Evolutionary conservation across 2,888 invertebrate species (phyloP).

Genomic region (Thumatha senex): DNA sequence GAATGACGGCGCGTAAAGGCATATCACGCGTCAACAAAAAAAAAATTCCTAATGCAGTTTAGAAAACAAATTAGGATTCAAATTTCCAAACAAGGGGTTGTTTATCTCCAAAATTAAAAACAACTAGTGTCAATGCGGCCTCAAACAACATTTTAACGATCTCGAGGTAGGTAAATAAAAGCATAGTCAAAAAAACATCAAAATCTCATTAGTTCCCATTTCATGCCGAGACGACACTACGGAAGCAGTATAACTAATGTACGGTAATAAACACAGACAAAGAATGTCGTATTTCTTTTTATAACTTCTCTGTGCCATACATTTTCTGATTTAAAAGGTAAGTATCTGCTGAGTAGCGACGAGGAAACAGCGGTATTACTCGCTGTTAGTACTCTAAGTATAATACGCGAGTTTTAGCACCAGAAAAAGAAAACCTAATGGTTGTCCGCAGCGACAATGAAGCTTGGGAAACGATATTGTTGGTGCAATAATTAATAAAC

Average conservation of each 20-base stretch:
- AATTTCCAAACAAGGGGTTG: no score
- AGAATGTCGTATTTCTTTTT: conserved; percentile 81
- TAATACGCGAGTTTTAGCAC: conserved; percentile 27
- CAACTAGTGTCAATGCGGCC: conserved; percentile 48
- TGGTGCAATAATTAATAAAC: neutral
- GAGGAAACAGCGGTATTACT: conserved; percentile 41
- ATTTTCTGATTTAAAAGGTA: conserved; percentile 78
- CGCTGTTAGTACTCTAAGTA: conserved; percentile 35
- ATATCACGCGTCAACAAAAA: no score
- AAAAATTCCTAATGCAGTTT: no score
- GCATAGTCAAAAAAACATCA: conserved; percentile 84
- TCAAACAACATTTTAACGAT: conserved; percentile 60
- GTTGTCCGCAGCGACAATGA: conserved; percentile 8
- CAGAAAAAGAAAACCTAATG: conserved; percentile 19
- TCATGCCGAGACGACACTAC: conserved; percentile 81
- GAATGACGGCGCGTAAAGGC: no score
- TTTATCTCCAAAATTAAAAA: no score
- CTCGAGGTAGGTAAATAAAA: conserved; percentile 72
- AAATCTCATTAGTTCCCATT: conserved; percentile 84
- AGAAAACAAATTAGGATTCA: no score
- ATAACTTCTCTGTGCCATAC: conserved; percentile 75
- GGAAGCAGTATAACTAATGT: conserved; percentile 83
- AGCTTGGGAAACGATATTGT: conserved; percentile 10
- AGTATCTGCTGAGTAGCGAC: conserved; percentile 58
- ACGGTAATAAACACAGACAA: conserved; percentile 80